Base-by-base conservation (phyloP, 2,113 vertebrate genomes). In the Archilochus colubris region DNA sequence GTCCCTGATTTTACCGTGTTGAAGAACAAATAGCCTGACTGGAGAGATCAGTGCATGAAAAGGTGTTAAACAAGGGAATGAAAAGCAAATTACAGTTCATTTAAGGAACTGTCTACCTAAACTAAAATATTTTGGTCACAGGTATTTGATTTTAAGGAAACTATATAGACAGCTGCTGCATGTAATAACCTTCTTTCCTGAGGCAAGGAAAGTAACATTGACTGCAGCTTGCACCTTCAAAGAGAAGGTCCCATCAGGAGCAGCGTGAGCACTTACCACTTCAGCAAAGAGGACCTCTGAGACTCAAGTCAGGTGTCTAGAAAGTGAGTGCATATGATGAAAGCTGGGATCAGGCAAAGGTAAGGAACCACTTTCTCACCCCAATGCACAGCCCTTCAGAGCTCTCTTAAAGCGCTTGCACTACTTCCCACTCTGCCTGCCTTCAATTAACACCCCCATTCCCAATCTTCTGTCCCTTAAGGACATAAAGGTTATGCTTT, bases 11-110 rank as follows among this genome's bases (percentile, higher is more conserved):
- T 40, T 44, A 28, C 6, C 61, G 19, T 31, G 68, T 20, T 46
- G 61, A 63, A 68, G 57, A 53, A n/a, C 40, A 74, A 1, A 0
- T 2, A 68, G 62, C 27, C 38, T 24, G 13, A n/a, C 78, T 68
- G 54, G 12, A 73, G 17, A 82, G 4, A 38, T 76, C 50, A 51
- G 9, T 5, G 19, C 22, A 15, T 12, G 3, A 75, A 76, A 11
- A 40, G 23, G 1, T 7, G 23, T 28, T 62, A 79, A 76, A 23
- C 11, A 74, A 57, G 21, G 4, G 2, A 4, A 0, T 3, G 22
- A 16, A 61, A 38, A 10, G n/a, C 13, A 80, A 48, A 81, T 68
- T 27, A n/a, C 18, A 62, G 3, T 12, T 84, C 20, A 20, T 72
- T 48, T 38, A 77, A 88, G 17, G 18, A 50, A 40, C 28, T 51